phyloP scores from a whole-genome alignment of 1,140 invertebrate genomes.

The Rhizoglyphus robini region DNA sequence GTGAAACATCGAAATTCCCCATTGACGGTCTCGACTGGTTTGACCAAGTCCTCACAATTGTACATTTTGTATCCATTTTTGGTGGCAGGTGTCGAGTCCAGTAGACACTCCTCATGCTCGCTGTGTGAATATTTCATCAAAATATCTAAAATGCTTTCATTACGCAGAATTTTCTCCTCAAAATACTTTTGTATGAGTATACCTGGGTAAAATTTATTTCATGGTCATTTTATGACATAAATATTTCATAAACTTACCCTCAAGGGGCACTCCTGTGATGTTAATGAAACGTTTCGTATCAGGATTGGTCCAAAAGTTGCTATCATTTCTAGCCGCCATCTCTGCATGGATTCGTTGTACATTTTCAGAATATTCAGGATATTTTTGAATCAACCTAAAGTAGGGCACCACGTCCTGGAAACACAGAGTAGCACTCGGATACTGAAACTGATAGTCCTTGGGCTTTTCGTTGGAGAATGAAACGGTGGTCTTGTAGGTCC shows the following conservation, averaged over 20 bases:
- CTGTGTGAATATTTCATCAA: conserved; percentile 12
- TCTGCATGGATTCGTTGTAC: not conserved
- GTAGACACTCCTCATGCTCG: conserved; percentile 15
- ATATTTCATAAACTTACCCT: not conserved
- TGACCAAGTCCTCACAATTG: not conserved
- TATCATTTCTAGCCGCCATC: not conserved
- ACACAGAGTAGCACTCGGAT: conserved; percentile 10
- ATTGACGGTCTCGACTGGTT: not conserved
- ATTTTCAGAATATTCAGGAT: conserved; percentile 15
- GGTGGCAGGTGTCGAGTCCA: conserved; percentile 1
- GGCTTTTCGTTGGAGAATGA: conserved; percentile 1
- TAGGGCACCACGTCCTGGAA: conserved; percentile 16
- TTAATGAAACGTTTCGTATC: not conserved
- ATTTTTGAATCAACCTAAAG: not conserved
- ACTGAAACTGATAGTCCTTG: conserved; percentile 13
- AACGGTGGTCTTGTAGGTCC: conserved; percentile 13
- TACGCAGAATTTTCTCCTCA: conserved; percentile 1
- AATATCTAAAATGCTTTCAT: not conserved
- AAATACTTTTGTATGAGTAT: conserved; percentile 12
- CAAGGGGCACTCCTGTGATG: not conserved
- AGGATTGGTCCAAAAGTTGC: conserved; percentile 14
- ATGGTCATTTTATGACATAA: not conserved
- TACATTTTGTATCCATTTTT: conserved; percentile 8
- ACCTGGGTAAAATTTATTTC: not conserved
- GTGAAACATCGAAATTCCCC: conserved; percentile 16